These are phyloP conservation scores for Phengaris alcon DNA, from an alignment of 2,888 invertebrate species.

Conservation along the genomic window DNA sequence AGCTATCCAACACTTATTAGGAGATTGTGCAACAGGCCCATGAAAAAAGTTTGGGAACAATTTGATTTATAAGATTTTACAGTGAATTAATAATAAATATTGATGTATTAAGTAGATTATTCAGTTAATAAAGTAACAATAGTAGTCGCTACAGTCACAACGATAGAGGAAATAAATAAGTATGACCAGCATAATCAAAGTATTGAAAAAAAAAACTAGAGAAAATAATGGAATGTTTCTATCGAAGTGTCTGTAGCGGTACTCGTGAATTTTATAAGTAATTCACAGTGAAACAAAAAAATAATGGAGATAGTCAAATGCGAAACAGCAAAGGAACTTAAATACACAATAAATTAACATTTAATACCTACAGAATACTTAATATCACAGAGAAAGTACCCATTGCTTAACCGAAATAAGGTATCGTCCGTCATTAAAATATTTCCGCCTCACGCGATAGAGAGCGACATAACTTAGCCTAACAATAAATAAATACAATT, in stretches of 20 bases:
- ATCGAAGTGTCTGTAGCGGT: conserved; percentile 4
- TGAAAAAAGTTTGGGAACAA: conserved; percentile 20
- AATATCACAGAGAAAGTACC: conserved; percentile 80
- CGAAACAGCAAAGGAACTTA: conserved; percentile 54
- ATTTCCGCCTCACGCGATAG: conserved; percentile 51
- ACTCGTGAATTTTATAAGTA: conserved; percentile 3
- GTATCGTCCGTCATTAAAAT: conserved; percentile 70
- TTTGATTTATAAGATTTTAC: conserved; percentile 30
- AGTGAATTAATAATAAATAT: conserved; percentile 32
- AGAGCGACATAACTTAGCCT: conserved; percentile 43
- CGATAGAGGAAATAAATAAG: conserved; percentile 39
- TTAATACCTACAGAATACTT: conserved; percentile 73
- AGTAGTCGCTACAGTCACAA: conserved; percentile 18
- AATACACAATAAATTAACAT: conserved; percentile 72
- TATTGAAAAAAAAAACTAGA: conserved; percentile 33
- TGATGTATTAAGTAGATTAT: background rate
- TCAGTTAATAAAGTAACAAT: background rate
- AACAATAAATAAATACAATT: conserved; percentile 49
- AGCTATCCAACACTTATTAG: no score
- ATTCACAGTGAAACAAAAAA: conserved; percentile 29
- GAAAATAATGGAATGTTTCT: conserved; percentile 20
- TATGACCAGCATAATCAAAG: conserved; percentile 32
- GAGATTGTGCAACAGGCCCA: no score
- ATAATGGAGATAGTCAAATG: conserved; percentile 31
- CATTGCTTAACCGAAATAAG: conserved; percentile 74